These are phyloP conservation scores for Gobiocypris rarus DNA, from an alignment of 2,113 vertebrate genomes.

Conservation along the genomic window DNA sequence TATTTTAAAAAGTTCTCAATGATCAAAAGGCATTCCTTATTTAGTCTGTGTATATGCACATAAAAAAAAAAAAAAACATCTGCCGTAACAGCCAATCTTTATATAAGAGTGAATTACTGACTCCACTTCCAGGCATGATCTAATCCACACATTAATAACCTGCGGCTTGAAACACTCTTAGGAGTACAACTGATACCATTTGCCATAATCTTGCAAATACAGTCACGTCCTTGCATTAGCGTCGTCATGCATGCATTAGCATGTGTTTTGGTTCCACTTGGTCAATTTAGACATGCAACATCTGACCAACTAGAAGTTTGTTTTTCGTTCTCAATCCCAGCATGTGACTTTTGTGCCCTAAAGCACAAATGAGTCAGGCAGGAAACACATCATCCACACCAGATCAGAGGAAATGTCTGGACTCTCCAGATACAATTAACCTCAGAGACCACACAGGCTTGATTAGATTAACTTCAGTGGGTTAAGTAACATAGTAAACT, in stretches of 20 bases:
- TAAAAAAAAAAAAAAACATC: not conserved
- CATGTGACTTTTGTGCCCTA: not conserved
- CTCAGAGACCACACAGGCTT: conserved; percentile 25
- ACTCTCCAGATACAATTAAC: conserved; percentile 53
- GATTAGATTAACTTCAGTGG: conserved; percentile 48
- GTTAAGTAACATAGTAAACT: conserved; percentile 10
- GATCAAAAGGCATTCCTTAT: conserved; percentile 43
- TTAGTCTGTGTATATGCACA: not conserved
- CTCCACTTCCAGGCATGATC: not conserved
- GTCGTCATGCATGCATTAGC: not conserved
- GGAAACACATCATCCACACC: conserved; percentile 24
- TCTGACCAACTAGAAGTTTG: not conserved
- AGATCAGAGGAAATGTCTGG: conserved; percentile 50
- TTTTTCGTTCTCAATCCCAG: not conserved
- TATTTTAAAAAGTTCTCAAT: conserved; percentile 34
- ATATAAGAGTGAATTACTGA: not conserved
- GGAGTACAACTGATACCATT: not conserved
- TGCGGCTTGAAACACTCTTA: not conserved
- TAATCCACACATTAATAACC: conserved; percentile 20
- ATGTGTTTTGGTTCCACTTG: conserved; percentile 4
- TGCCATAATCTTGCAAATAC: not conserved
- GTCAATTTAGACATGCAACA: not conserved
- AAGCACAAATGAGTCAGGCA: conserved; percentile 10
- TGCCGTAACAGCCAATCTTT: not conserved
- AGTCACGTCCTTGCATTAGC: not conserved